Evolutionary conservation across 2,888 invertebrate genomes (phyloP).

Genomic region (Crepidodera aurea): DNA sequence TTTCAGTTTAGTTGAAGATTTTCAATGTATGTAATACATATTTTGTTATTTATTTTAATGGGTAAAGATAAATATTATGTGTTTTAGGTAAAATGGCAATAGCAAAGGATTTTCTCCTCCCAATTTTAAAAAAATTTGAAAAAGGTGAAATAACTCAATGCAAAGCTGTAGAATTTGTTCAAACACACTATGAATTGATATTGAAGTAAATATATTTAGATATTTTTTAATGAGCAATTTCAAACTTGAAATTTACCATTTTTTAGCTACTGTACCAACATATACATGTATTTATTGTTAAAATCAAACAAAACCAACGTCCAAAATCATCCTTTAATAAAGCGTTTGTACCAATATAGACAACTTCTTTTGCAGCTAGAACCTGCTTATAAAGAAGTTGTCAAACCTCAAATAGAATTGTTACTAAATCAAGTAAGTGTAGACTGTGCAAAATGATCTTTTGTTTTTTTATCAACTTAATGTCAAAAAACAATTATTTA

Average conservation of each 20-base stretch:
- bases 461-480: too few relatives aligned
- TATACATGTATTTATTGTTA: constrained; percentile 84
- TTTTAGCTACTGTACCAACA: constrained; percentile 83
- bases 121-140: constrained; percentile 71
- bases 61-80: background rate
- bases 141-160: constrained; percentile 70
- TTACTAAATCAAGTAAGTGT: constrained; percentile 60
- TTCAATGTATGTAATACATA: constrained; percentile 66
- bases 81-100: constrained; percentile 64
- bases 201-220: constrained; percentile 61
- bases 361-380: constrained; percentile 79
- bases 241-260: too few relatives aligned
- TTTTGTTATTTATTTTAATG: too few relatives aligned
- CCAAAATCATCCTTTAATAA: constrained; percentile 88
- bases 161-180: constrained; percentile 74
- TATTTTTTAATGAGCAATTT: too few relatives aligned
- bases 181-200: constrained; percentile 61
- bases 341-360: constrained; percentile 81
- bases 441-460: background rate
- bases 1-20: constrained; percentile 78
- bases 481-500: constrained; percentile 12
- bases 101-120: constrained; percentile 71
- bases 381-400: constrained; percentile 72
- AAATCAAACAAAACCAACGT: constrained; percentile 78
- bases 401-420: constrained; percentile 73